Percentiles rank a stretch among this genome's conserved stretches.
Evolutionary conservation across 1,140 invertebrate species (phyloP).

Genomic region (Cydia splendana): DNA sequence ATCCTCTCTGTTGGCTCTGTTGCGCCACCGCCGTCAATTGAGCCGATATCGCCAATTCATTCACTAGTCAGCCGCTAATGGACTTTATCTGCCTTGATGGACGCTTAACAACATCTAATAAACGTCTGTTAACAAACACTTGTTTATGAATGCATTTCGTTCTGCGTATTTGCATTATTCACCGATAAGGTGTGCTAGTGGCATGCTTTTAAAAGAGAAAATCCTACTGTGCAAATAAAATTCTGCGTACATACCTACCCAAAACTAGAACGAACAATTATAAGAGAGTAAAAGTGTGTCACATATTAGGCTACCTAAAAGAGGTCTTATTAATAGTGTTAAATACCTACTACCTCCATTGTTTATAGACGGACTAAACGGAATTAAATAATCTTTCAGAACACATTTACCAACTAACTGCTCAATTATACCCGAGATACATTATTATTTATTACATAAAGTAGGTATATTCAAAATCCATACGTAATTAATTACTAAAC

Average conservation of each 20-base stretch:
- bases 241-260: background rate
- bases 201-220: slow-evolving; percentile 33
- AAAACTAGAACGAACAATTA: slow-evolving; percentile 47
- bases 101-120: slow-evolving; percentile 14
- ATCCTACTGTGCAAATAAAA: slow-evolving; percentile 39
- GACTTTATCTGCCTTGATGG: slow-evolving; percentile 46
- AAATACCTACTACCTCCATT: background rate
- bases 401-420: no score
- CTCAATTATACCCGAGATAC: no score
- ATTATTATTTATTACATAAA: no score
- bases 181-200: background rate
- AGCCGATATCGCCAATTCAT: slow-evolving; percentile 64
- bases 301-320: slow-evolving; percentile 24
- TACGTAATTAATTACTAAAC: no score
- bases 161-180: background rate
- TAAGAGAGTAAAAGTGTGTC: slow-evolving; percentile 42
- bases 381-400: no score
- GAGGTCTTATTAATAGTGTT: background rate
- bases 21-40: slow-evolving; percentile 59
- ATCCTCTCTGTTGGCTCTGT: slow-evolving; percentile 6
- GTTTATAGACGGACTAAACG: background rate
- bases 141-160: slow-evolving; percentile 12
- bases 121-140: slow-evolving; percentile 17
- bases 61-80: slow-evolving; percentile 56
- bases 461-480: no score